phyloP scores from a whole-genome alignment of 2,888 invertebrate genomes.

The Cynaeus angustus region DNA sequence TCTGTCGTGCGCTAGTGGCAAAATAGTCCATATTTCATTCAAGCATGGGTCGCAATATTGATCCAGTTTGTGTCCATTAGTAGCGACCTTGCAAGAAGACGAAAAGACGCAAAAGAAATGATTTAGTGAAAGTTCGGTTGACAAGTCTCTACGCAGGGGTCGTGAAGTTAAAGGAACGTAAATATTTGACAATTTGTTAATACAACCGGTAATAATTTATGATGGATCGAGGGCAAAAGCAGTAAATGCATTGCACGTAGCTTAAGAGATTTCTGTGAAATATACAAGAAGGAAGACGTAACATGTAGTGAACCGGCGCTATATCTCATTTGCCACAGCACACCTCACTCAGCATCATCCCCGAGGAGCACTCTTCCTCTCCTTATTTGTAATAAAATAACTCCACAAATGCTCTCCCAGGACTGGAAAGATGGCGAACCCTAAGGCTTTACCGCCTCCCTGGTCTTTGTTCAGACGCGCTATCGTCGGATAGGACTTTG shows the following conservation, averaged over 20 bases:
- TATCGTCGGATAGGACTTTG: slow-evolving; percentile 50
- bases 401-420: slow-evolving; percentile 71
- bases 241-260: slow-evolving; percentile 54
- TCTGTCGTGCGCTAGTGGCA: slow-evolving; percentile 12
- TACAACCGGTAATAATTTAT: slow-evolving; percentile 45
- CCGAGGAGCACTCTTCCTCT: slow-evolving; percentile 70
- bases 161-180: slow-evolving; percentile 35
- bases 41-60: slow-evolving; percentile 15
- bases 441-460: slow-evolving; percentile 63
- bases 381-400: slow-evolving; percentile 73
- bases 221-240: slow-evolving; percentile 41
- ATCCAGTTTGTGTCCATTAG: slow-evolving; percentile 16
- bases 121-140: slow-evolving; percentile 24
- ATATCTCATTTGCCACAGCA: slow-evolving; percentile 70
- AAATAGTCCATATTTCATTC: slow-evolving; percentile 15
- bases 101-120: slow-evolving; percentile 27
- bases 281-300: slow-evolving; percentile 55
- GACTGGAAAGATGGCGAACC: slow-evolving; percentile 69
- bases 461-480: slow-evolving; percentile 62
- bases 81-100: slow-evolving; percentile 3
- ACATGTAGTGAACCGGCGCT: slow-evolving; percentile 61
- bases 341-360: slow-evolving; percentile 69
- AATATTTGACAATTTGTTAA: slow-evolving; percentile 51
- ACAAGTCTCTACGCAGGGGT: slow-evolving; percentile 12
- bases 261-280: slow-evolving; percentile 60